Percentiles rank a stretch among this genome's conserved stretches.
Conservation (phyloP, 2,888 invertebrate genomes). For the Malthinus flaveolus region DNA sequence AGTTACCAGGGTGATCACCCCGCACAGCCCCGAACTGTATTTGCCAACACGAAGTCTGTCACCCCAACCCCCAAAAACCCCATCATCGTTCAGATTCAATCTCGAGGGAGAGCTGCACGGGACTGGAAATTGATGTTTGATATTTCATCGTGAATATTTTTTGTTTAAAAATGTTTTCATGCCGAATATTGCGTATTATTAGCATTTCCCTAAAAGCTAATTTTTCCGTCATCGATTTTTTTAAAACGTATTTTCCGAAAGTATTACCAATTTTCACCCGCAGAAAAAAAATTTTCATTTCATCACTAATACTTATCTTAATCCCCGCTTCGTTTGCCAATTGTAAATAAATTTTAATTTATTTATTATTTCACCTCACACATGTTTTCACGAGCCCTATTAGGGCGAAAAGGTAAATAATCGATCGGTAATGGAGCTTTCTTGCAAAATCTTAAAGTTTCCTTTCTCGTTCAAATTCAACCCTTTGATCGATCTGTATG, state of each 20-base stretch:
- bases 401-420: not conserved
- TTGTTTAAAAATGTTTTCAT: slow-evolving; percentile 37
- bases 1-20: slow-evolving; percentile 51
- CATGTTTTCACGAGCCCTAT: not conserved
- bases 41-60: slow-evolving; percentile 45
- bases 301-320: not conserved
- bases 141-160: slow-evolving; percentile 34
- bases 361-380: not conserved
- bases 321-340: not conserved
- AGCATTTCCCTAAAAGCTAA: slow-evolving; percentile 27
- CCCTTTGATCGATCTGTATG: slow-evolving; percentile 31
- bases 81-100: slow-evolving; percentile 43
- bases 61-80: slow-evolving; percentile 33
- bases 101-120: slow-evolving; percentile 40
- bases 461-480: slow-evolving; percentile 3
- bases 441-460: not conserved
- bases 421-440: too few relatives aligned
- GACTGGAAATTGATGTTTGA: slow-evolving; percentile 45
- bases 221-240: slow-evolving; percentile 24
- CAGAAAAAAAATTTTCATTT: not conserved
- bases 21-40: slow-evolving; percentile 41
- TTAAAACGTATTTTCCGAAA: not conserved
- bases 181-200: slow-evolving; percentile 29
- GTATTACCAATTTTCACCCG: not conserved
- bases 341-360: not conserved